phyloP scores from a whole-genome alignment of 2,113 vertebrate genomes.

The Phoenicopterus ruber region DNA sequence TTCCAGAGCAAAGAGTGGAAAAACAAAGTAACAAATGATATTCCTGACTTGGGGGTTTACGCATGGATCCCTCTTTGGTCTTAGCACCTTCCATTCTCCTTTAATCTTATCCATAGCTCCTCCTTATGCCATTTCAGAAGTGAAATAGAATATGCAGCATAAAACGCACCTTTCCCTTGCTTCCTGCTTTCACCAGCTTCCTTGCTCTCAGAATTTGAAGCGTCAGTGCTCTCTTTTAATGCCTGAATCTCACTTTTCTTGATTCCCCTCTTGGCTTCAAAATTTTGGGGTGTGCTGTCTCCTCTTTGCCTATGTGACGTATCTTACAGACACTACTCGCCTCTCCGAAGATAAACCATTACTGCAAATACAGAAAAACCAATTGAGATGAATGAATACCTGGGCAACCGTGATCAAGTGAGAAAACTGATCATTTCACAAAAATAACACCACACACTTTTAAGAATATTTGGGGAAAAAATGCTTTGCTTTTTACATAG shows the following conservation, averaged over 20 bases:
- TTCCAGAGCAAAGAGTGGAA: not conserved
- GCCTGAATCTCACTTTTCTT: not conserved
- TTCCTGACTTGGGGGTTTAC: not conserved
- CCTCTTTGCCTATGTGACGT: not conserved
- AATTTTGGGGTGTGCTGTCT: not conserved
- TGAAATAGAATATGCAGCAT: not conserved
- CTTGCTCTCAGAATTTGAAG: not conserved
- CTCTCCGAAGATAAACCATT: not conserved
- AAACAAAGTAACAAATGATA: not conserved
- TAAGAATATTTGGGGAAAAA: not conserved
- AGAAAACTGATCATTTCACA: constrained; percentile 33
- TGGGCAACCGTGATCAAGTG: not conserved
- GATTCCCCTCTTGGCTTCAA: not conserved
- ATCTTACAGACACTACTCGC: not conserved
- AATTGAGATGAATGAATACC: constrained; percentile 10
- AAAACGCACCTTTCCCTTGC: not conserved
- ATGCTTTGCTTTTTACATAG: not conserved
- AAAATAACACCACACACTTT: constrained; percentile 32
- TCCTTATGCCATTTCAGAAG: not conserved
- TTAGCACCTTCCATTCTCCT: not conserved
- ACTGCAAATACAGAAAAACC: constrained; percentile 11
- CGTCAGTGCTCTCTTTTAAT: not conserved
- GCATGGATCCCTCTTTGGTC: not conserved
- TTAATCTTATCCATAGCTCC: not conserved
- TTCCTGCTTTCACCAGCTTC: not conserved